Conservation (phyloP, 2,888 invertebrate genomes). For the Nycteola revayana region DNA sequence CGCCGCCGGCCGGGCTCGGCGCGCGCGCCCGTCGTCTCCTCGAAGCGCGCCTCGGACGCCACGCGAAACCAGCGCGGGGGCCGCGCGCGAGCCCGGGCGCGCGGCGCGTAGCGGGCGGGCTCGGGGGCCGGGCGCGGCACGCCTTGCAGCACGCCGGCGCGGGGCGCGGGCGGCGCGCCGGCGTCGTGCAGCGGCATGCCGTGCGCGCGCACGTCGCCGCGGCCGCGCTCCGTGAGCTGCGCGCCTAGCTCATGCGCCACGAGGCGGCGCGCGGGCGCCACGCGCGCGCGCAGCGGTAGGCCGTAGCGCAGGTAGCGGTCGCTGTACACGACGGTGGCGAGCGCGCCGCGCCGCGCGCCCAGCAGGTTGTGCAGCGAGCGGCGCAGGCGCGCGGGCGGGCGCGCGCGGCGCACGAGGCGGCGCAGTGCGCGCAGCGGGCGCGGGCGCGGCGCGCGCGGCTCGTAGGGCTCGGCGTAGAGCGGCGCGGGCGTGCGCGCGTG, state of each 20-base stretch:
- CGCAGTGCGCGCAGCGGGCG: constrained; percentile 31
- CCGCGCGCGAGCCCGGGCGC: constrained; percentile 25
- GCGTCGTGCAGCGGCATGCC: constrained; percentile 19
- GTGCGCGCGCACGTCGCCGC: constrained; percentile 23
- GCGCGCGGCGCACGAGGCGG: constrained; percentile 35
- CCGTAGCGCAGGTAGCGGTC: constrained; percentile 74
- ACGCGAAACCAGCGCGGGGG: constrained; percentile 26
- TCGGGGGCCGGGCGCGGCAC: constrained; percentile 13
- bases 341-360: constrained; percentile 43
- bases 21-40: constrained; percentile 17
- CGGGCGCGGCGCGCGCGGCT: constrained; percentile 38
- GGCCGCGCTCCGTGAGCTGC: constrained; percentile 37
- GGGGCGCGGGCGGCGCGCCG: constrained; percentile 24
- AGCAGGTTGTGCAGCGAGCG: constrained; percentile 50
- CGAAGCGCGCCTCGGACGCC: constrained; percentile 28
- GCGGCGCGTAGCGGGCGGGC: constrained; percentile 14
- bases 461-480: constrained; percentile 37
- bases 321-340: constrained; percentile 72
- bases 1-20: constrained; percentile 20
- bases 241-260: constrained; percentile 32
- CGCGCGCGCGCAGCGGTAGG: constrained; percentile 54
- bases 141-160: constrained; percentile 17
- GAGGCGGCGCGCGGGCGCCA: constrained; percentile 24
- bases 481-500: constrained; percentile 32
- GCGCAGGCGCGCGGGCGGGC: constrained; percentile 29